A percentile compares a stretch with the other conserved stretches of the same genome.
phyloP scores from a whole-genome alignment of 2,797 vertebrate genomes.

The Martes flavigula region DNA sequence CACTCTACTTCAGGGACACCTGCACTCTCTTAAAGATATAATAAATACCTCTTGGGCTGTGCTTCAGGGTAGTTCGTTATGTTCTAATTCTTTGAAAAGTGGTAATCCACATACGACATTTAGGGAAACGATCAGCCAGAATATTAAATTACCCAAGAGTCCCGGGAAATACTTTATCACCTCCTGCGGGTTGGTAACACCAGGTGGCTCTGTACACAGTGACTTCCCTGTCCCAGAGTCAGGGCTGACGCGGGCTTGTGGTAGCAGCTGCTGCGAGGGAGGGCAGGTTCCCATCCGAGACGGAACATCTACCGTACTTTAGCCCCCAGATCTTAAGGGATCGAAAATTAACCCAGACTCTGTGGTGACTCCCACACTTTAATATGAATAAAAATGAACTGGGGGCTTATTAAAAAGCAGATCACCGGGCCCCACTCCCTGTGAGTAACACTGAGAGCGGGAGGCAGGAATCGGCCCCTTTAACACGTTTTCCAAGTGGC shows the following conservation, averaged over 20 bases:
- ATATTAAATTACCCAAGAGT: background rate
- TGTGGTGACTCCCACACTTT: background rate
- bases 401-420: background rate
- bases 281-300: background rate
- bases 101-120: background rate
- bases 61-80: background rate
- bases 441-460: background rate
- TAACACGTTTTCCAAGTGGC: background rate
- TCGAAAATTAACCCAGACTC: background rate
- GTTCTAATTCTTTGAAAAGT: background rate
- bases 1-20: background rate
- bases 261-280: background rate
- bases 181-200: fast-evolving
- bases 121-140: background rate
- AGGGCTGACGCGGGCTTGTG: background rate
- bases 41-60: background rate
- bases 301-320: fast-evolving
- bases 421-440: background rate
- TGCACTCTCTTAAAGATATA: background rate
- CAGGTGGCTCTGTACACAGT: fast-evolving
- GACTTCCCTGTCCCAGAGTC: background rate
- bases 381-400: background rate
- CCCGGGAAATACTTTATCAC: background rate
- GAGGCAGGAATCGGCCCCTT: background rate
- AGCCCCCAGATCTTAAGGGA: background rate